These are phyloP conservation scores for Siniperca knerii DNA, from an alignment of 2,113 vertebrate genomes.

Conservation along the genomic window DNA sequence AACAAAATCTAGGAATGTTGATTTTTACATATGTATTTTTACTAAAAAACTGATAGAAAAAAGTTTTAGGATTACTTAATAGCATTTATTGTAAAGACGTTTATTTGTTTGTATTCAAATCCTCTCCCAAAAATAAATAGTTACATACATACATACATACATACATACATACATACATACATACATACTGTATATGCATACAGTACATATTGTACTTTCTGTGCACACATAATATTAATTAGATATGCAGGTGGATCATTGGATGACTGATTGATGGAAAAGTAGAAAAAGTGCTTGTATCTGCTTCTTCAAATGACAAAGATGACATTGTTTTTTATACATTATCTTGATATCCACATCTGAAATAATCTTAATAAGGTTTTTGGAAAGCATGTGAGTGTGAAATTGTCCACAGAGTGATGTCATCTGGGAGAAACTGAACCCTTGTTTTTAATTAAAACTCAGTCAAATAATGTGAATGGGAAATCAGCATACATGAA, in stretches of 20 bases:
- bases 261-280: constrained; percentile 35
- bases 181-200: too few relatives aligned
- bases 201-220: not conserved
- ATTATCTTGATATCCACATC: constrained; percentile 55
- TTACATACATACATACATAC: too few relatives aligned
- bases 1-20: not conserved
- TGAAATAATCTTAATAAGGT: constrained; percentile 62
- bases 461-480: constrained; percentile 58
- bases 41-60: not conserved
- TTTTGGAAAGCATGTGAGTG: constrained; percentile 66
- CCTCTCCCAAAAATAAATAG: not conserved
- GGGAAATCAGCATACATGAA: constrained; percentile 64
- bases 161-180: too few relatives aligned
- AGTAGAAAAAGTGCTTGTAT: not conserved
- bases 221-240: constrained; percentile 4
- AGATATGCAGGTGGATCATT: constrained; percentile 1
- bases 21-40: not conserved
- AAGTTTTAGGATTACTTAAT: not conserved
- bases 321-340: constrained; percentile 9
- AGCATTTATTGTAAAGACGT: not conserved
- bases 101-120: not conserved
- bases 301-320: constrained; percentile 36
- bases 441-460: constrained; percentile 78
- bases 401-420: constrained; percentile 71
- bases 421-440: constrained; percentile 68